Evolutionary conservation across 2,113 vertebrate genomes (phyloP), one percentile per base, ranked within the genome.

Genomic region (Morone saxatilis): DNA sequence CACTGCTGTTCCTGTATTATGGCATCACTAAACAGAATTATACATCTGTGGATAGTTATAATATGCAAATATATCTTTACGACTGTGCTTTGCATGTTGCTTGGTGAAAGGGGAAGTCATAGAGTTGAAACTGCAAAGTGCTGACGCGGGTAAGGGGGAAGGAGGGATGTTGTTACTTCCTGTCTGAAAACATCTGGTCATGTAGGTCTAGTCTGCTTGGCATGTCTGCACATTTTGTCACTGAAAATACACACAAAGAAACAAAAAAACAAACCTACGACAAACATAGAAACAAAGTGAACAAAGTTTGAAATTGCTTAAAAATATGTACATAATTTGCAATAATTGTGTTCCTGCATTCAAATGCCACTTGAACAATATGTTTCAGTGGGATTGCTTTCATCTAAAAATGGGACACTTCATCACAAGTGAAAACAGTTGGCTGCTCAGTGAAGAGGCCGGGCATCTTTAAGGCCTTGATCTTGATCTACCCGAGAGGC

Each of bases 101-200:
- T 74, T 4, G 22, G 63, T 63, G 71, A 90, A 94, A 94, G 76
- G 69, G 88, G 94, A 94, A 95, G 93, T 83, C 84, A 88, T 41
- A 63, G 51, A 86, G 84, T 76, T 86, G 81, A 94, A 93, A 94
- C 86, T 85, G 81, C 83, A 91, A 92, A 92, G 85, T 89, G 89
- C 89, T 94, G 90, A 94, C 61, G 51, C 13, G 51, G 71, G 69
- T 61, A 76, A 73, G 78, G 77, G 68, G 76, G 75, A 67, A 70
- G 75, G 54, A 43, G 40, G 60, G 47, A 31, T 78, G 62, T 78
- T 77, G 81, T 56, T 86, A 82, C 89, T 95, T 96, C 93, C 94
- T 92, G 88, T 94, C 84, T 91, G 36, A 65, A 81, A 87, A 86
- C 77, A 89, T 87, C 79, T 88, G 85, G 56, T 86, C 57, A 65